A percentile compares a stretch with the other conserved stretches of the same genome.
phyloP scores from a whole-genome alignment of 2,888 invertebrate genomes.

The Coremacera marginata region DNA sequence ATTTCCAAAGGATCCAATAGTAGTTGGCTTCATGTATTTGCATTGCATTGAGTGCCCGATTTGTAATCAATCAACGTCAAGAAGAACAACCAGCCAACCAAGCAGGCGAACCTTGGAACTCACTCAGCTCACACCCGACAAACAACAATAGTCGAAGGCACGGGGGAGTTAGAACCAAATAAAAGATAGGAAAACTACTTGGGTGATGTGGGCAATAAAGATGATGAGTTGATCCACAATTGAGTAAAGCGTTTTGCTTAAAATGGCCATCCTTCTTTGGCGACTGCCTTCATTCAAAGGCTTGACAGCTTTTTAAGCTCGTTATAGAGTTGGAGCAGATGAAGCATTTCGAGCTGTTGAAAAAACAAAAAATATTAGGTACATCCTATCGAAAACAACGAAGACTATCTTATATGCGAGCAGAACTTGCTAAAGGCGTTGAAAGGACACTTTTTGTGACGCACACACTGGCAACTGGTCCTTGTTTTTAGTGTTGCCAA shows the following conservation, averaged over 20 bases:
- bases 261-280: conserved; percentile 40
- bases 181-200: background rate
- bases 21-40: conserved; percentile 39
- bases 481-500: conserved; percentile 19
- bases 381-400: conserved; percentile 9
- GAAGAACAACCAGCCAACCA: conserved; percentile 50
- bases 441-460: conserved; percentile 38
- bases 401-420: background rate
- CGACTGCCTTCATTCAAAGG: conserved; percentile 37
- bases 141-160: background rate
- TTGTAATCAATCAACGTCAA: conserved; percentile 68
- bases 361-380: conserved; percentile 1
- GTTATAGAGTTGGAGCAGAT: background rate
- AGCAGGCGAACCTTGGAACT: conserved; percentile 9
- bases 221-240: conserved; percentile 34
- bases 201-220: conserved; percentile 22
- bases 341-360: background rate
- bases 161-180: background rate
- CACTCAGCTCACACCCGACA: conserved; percentile 11
- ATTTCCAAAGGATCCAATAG: background rate
- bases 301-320: conserved; percentile 33
- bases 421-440: conserved; percentile 31
- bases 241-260: conserved; percentile 44
- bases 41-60: conserved; percentile 65
- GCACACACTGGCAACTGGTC: background rate